Base-by-base conservation (phyloP, 1,140 invertebrate species). In the Grapholita molesta region DNA sequence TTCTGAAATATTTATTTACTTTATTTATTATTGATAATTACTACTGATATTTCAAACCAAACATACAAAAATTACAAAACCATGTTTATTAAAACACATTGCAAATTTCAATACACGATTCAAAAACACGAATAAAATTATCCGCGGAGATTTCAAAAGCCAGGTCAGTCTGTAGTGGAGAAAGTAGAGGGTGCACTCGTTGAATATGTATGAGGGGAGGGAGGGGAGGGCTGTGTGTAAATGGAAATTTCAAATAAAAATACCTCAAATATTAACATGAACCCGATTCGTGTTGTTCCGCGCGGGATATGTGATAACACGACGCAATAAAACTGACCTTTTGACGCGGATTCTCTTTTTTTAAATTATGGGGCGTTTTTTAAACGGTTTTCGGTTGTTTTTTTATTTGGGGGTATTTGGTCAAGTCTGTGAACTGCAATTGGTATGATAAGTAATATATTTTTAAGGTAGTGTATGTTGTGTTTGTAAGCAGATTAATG, bases 181-280 rank as follows among this genome's bases (percentile, higher is more conserved):
- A 86, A 86, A 88, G 82, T 78, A 78, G 82, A 82, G 89, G 89
- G 87, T 91, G 91, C 90, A 92, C 85, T 81, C 80, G 74, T 82
- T 92, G 91, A 92, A 92, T 92, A 92, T 92, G 91, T 90, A 92
- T 92, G 85, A 92, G 88, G 81, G 84, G 70, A 80, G 70, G 69
- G 70, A 70, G 74, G 88, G 81, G 84, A 71, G 81, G 70, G 69
- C 71, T 70, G 74, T 83, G 81, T 90, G 86, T 90, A 90, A 90
- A 90, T 89, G 88, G 85, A 90, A 90, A 90, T 89, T 90, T 90
- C 86, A 89, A 90, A 90, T 89, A 90, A 90, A 90, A 90, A 90
- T 88, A 86, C 83, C 80, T 86, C 86, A 87, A 90, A 90, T 90
- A 90, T 90, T 84, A 90, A 90, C 88, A 89, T 88, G 86, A 88